Conservation (phyloP, 2,888 invertebrate species). For the Parelbella ahira region DNA sequence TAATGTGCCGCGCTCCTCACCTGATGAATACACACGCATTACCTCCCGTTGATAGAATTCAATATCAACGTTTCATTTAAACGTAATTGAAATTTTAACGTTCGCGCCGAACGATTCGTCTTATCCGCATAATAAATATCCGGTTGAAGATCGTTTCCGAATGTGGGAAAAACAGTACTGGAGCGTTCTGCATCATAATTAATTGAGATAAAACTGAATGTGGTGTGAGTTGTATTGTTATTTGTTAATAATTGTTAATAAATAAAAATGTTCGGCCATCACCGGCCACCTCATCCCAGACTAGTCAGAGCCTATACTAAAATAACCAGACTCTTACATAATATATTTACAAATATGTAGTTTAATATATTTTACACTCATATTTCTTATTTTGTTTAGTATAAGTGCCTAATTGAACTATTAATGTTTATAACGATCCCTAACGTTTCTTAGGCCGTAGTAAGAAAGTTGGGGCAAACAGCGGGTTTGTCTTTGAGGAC, state of each 20-base stretch:
- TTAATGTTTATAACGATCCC: slow-evolving; percentile 20
- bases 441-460: slow-evolving; percentile 22
- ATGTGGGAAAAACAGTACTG: no score
- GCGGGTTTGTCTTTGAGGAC: slow-evolving; percentile 63
- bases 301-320: no score
- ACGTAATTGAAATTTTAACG: slow-evolving; percentile 40
- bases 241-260: no score
- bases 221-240: no score
- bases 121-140: slow-evolving; percentile 26
- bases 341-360: no score
- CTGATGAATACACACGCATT: slow-evolving; percentile 72
- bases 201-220: no score
- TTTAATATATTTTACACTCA: no score
- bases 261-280: no score
- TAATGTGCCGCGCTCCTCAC: slow-evolving; percentile 71
- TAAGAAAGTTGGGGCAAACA: slow-evolving; percentile 65
- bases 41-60: slow-evolving; percentile 45
- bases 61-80: slow-evolving; percentile 46
- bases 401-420: slow-evolving; percentile 10
- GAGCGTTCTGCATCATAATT: no score
- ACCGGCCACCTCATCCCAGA: no score
- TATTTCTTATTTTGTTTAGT: no score
- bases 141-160: slow-evolving; percentile 17
- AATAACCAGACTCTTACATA: no score
- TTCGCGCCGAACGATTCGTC: slow-evolving; percentile 27